Percentiles rank a stretch among this genome's conserved stretches.
Evolutionary conservation across 2,113 vertebrate species (phyloP).

Genomic region (Petaurus breviceps): DNA sequence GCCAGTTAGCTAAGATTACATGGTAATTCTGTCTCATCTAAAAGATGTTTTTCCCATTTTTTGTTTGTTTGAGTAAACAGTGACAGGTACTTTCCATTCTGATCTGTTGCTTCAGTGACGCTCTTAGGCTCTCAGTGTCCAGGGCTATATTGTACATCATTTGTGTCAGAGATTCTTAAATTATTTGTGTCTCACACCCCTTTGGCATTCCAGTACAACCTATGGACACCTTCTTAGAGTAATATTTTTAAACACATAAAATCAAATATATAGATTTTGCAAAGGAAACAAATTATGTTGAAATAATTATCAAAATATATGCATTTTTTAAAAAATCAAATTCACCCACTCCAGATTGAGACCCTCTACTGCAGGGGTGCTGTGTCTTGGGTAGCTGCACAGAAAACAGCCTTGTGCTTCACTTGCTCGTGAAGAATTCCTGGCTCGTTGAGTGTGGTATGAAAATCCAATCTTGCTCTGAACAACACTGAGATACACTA

Average conservation of each 20-base stretch:
- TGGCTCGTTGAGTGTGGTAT: constrained; percentile 55
- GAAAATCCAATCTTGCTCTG: constrained; percentile 60
- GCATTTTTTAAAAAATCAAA: neutral
- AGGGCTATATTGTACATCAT: neutral
- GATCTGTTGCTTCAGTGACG: neutral
- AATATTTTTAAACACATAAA: neutral
- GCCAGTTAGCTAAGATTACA: neutral
- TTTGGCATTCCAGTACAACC: neutral
- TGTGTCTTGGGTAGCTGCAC: neutral
- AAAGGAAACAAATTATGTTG: neutral
- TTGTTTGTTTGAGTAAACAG: neutral
- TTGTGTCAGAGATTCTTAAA: neutral
- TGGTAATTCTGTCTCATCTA: neutral
- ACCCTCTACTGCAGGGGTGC: neutral
- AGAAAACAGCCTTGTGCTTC: neutral
- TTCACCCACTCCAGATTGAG: neutral
- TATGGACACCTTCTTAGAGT: neutral
- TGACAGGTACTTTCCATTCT: neutral
- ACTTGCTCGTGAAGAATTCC: constrained; percentile 53
- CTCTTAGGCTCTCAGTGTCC: neutral
- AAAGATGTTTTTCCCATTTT: neutral
- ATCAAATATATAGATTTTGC: neutral
- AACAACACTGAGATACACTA: constrained; percentile 48
- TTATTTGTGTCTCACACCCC: neutral
- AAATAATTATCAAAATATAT: neutral